A percentile compares a stretch with the other conserved stretches of the same genome.
phyloP scores from a whole-genome alignment of 2,113 vertebrate genomes.

The Microcebus lehilahytsara region DNA sequence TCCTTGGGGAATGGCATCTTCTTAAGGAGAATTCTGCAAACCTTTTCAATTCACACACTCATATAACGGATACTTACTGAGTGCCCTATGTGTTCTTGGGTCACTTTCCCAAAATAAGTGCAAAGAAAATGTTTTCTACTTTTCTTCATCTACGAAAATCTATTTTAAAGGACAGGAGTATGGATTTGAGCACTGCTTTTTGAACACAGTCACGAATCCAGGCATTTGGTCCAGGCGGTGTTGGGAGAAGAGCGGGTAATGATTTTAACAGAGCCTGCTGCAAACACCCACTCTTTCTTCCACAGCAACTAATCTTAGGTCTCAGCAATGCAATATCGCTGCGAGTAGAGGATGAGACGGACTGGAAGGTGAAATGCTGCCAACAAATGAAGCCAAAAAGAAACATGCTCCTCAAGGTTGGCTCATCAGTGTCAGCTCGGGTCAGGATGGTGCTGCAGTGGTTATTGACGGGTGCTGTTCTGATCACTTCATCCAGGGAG shows the following conservation, averaged over 20 bases:
- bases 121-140: slow-evolving; percentile 31
- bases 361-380: slow-evolving; percentile 38
- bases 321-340: slow-evolving; percentile 33
- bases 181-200: slow-evolving; percentile 45
- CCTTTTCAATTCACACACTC: slow-evolving; percentile 40
- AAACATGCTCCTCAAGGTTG: background rate
- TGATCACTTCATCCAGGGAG: background rate
- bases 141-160: slow-evolving; percentile 39
- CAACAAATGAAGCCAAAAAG: background rate
- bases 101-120: slow-evolving; percentile 42
- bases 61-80: slow-evolving; percentile 22
- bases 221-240: slow-evolving; percentile 62
- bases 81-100: slow-evolving; percentile 36
- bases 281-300: slow-evolving; percentile 48
- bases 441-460: background rate
- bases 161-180: slow-evolving; percentile 54
- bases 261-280: slow-evolving; percentile 60
- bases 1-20: background rate
- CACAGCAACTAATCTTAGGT: slow-evolving; percentile 69
- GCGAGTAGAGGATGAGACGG: background rate
- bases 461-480: background rate
- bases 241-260: slow-evolving; percentile 57
- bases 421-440: background rate
- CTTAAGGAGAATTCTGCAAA: slow-evolving; percentile 17
- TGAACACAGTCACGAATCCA: slow-evolving; percentile 56